Evolutionary conservation across 1,140 invertebrate species (phyloP), one percentile per base, ranked within the genome.

Genomic region (Andricus grossulariae): DNA sequence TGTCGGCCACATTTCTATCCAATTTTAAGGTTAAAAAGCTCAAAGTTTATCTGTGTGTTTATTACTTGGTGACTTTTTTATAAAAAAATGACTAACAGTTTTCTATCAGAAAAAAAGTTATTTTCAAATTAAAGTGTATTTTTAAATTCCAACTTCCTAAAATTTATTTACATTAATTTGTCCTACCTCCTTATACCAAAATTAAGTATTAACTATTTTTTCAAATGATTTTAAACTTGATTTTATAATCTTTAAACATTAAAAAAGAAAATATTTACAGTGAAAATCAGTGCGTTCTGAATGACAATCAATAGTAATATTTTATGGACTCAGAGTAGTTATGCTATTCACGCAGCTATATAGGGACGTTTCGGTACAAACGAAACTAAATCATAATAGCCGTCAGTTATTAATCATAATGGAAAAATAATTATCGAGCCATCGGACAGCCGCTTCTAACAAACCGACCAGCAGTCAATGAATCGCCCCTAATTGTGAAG

Each of bases 351-450:
- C 16, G 57, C 19, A 16, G 15, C 32, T 66, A 39, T n/a, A 21
- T 16, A 32, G 57, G 25, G 16, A n/a, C 25, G 57, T 16, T 66
- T 3, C 21, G 60, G 60, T n/a, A 66, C 39, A 66, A 66, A 39
- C 13, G 60, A 66, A 66, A 66, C 60, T 66, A 66, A 66, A 66
- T 66, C 60, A 66, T 32, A 66, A 25, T 60, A 39, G 60, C n/a
- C 19, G 55, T 66, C 32, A 39, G 60, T 66, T 66, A 66, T 66
- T 66, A 66, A 66, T 66, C 60, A 66, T 66, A 66, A 66, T 66
- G 60, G 60, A 66, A 66, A 66, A 66, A 66, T 66, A 66, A 66
- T 66, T 39, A 66, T 66, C 32, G 60, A 39, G 21, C 13, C 25
- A 66, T 66, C 39, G 32, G 60, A 66, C 60, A 66, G 60, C 39